A percentile compares a stretch with the other conserved stretches of the same genome.
Evolutionary conservation across 2,888 invertebrate genomes (phyloP).

Genomic region (Cistogaster globosa): DNA sequence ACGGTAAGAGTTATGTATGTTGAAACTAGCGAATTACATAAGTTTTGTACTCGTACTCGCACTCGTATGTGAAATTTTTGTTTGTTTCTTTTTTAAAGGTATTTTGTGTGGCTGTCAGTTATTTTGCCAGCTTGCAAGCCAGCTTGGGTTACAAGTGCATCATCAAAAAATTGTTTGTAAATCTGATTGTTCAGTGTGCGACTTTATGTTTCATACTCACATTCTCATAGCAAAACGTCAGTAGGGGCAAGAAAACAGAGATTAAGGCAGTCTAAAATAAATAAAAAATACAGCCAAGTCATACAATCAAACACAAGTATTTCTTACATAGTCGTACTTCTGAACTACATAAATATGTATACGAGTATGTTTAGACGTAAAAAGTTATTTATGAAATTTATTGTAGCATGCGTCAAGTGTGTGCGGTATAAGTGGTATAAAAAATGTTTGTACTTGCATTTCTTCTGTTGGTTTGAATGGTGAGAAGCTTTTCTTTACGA

Average conservation of each 20-base stretch:
- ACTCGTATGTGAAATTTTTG: slow-evolving; percentile 2
- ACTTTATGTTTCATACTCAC: slow-evolving; percentile 41
- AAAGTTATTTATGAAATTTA: slow-evolving; percentile 61
- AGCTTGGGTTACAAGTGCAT: slow-evolving; percentile 70
- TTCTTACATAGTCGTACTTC: slow-evolving; percentile 8
- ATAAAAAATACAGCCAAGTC: slow-evolving; percentile 19
- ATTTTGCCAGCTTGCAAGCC: slow-evolving; percentile 40
- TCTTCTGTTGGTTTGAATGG: slow-evolving; percentile 36
- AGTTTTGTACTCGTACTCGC: slow-evolving; percentile 20
- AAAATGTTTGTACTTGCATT: slow-evolving; percentile 21
- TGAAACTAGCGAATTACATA: slow-evolving; percentile 59
- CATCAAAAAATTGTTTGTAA: slow-evolving; percentile 58
- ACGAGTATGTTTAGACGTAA: not conserved
- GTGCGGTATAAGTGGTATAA: slow-evolving; percentile 44
- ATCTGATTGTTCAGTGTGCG: slow-evolving; percentile 58
- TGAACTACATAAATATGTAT: too few relatives aligned
- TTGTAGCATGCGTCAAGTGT: slow-evolving; percentile 70
- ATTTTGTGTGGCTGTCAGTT: slow-evolving; percentile 50
- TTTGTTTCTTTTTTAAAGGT: slow-evolving; percentile 39
- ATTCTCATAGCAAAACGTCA: slow-evolving; percentile 33
- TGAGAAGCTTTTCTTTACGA: slow-evolving; percentile 53
- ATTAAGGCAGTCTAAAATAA: slow-evolving; percentile 7
- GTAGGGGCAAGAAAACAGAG: slow-evolving; percentile 1
- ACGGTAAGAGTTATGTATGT: slow-evolving; percentile 59
- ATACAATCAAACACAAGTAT: slow-evolving; percentile 1